Evolutionary conservation across 2,888 invertebrate genomes (phyloP).

Genomic region (Ecdyonurus torrentis): DNA sequence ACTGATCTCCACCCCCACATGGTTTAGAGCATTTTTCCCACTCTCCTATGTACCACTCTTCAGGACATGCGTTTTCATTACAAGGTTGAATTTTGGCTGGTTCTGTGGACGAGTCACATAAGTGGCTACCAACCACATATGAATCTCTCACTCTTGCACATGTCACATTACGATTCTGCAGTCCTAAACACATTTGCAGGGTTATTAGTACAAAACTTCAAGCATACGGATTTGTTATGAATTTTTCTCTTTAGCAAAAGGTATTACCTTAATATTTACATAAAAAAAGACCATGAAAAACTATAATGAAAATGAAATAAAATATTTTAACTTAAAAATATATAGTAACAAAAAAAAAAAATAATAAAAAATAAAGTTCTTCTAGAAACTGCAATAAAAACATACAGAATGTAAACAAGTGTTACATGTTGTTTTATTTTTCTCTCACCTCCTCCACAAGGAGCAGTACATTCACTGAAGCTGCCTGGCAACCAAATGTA

Average conservation of each 20-base stretch:
- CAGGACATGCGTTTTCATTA: constrained; percentile 56
- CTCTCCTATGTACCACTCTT: constrained; percentile 58
- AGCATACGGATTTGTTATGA: too few species aligned
- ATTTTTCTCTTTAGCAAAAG: too few species aligned
- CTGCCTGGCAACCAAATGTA: constrained; percentile 71
- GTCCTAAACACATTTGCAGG: constrained; percentile 31
- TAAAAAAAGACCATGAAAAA: too few species aligned
- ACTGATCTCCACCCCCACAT: constrained; percentile 54
- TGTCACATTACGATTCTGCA: constrained; percentile 56
- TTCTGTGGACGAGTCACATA: constrained; percentile 62
- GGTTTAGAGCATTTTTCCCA: constrained; percentile 72
- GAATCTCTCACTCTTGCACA: constrained; percentile 61
- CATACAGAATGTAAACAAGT: too few species aligned
- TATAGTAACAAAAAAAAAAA: constrained; percentile 4
- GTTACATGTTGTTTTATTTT: too few species aligned
- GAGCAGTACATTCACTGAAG: constrained; percentile 64
- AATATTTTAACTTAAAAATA: constrained; percentile 7
- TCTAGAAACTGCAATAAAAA: too few species aligned
- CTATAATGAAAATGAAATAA: neutral
- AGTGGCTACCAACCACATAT: constrained; percentile 48
- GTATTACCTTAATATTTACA: too few species aligned
- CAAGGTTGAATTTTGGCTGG: constrained; percentile 57
- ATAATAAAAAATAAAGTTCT: too few species aligned
- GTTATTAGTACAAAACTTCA: too few species aligned
- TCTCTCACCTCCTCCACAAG: constrained; percentile 72